These are phyloP conservation scores for Pocillopora verrucosa DNA, from an alignment of 64 coral and sea anemone genomes.

Conservation along the genomic window DNA sequence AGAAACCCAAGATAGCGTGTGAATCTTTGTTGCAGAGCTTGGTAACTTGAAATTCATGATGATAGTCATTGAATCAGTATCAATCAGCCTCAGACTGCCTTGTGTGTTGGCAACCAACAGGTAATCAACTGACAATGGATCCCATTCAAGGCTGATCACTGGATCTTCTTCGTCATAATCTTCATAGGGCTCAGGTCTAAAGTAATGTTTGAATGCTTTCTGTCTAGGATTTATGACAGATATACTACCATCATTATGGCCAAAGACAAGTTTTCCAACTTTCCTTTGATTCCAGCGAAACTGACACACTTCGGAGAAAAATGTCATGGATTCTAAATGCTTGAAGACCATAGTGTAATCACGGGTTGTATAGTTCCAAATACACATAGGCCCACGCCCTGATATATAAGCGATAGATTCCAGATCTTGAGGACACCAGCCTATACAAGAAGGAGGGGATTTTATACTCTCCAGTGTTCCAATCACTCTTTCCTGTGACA, in stretches of 20 bases:
- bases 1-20: conserved; percentile 85
- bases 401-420: conserved; percentile 81
- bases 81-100: conserved; percentile 80
- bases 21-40: conserved; percentile 77
- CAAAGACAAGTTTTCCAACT: conserved; percentile 87
- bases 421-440: conserved; percentile 78
- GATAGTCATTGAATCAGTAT: conserved; percentile 82
- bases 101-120: conserved; percentile 79
- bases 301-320: conserved; percentile 88
- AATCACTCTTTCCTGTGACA: conserved; percentile 71
- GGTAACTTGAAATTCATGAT: conserved; percentile 95
- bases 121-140: conserved; percentile 87
- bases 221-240: conserved; percentile 72
- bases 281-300: conserved; percentile 93
- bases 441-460: conserved; percentile 68
- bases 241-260: conserved; percentile 90
- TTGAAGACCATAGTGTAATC: conserved; percentile 48
- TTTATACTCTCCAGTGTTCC: conserved; percentile 68
- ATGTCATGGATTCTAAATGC: conserved; percentile 78
- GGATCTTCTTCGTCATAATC: conserved; percentile 85
- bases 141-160: conserved; percentile 88
- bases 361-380: conserved; percentile 65
- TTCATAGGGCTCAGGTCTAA: conserved; percentile 74
- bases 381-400: conserved; percentile 83
- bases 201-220: conserved; percentile 79